Evolutionary conservation across 2,797 vertebrate species (phyloP), one percentile per base, ranked within the genome.

Genomic region (Menidia menidia): DNA sequence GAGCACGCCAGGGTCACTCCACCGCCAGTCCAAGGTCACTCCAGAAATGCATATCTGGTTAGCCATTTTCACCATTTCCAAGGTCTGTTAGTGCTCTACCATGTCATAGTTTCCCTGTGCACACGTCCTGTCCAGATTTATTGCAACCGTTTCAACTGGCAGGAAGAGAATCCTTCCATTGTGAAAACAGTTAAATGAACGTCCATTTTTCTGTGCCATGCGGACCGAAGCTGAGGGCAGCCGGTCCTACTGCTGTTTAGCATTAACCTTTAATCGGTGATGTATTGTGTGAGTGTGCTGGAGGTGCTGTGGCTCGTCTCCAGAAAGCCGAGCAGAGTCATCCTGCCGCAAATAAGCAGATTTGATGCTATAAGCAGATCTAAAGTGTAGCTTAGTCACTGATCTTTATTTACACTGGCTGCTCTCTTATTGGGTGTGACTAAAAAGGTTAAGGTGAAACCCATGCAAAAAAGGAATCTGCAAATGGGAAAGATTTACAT

Each of bases 261-360:
- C 51, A 88, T 90, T 90, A 90, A 91, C 89, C 58, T 81, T 51
- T 80, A 90, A 92, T 90, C 8, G 71, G 84, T 93, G 71, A 93
- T 84, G 79, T 91, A 93, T 93, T 91, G 71, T 61, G 74, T 62
- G 41, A 47, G 41, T 72, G 41, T 50, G 60, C 73, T 50, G 33
- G 32, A 50, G 78, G 62, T 0, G 3, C 54, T 64, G 61, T 57
- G 47, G 73, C 63, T 75, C 56, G 85, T 78, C 75, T 90, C 16
- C 35, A 87, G 83, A 84, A 62, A 64, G 71, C 72, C 63, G 68
- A 44, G 80, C 77, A 76, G 60, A 60, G 57, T 81, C 63, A 66
- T 60, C 71, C 50, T n/a, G 68, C 31, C 39, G 2, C 70, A 67
- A 70, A 79, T 89, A 88, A 91, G 72, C 68, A 90, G 88, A 88